Conservation (phyloP, 2,888 invertebrate species). For the Strigamia transsilvanica region DNA sequence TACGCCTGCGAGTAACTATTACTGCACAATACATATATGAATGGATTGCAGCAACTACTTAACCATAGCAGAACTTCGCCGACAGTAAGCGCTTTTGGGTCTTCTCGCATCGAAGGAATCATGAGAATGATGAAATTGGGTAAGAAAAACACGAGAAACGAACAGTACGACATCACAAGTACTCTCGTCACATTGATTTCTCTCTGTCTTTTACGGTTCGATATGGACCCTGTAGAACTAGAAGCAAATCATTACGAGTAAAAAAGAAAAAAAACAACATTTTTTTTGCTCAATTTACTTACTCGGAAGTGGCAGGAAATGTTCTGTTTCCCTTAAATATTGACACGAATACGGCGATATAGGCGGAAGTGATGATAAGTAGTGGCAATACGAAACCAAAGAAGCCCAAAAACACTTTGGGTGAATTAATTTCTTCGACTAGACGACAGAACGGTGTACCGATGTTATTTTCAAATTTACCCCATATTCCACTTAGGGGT, state of each 20-base stretch:
- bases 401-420: constrained; percentile 77
- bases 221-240: not conserved
- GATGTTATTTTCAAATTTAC: constrained; percentile 80
- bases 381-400: constrained; percentile 85
- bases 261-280: too few species aligned
- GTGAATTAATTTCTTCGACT: constrained; percentile 55
- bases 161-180: constrained; percentile 24
- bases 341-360: constrained; percentile 77
- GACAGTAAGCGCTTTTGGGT: constrained; percentile 17
- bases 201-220: not conserved
- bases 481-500: constrained; percentile 62
- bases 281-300: not conserved
- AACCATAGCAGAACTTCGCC: constrained; percentile 46
- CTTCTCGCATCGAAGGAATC: not conserved
- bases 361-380: constrained; percentile 82
- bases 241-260: not conserved
- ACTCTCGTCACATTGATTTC: constrained; percentile 21
- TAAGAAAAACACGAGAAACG: constrained; percentile 17
- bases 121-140: constrained; percentile 51
- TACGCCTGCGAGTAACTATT: constrained; percentile 34
- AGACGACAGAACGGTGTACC: constrained; percentile 80
- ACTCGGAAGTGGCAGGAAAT: not conserved
- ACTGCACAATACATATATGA: constrained; percentile 46
- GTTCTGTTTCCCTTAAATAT: not conserved
- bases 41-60: constrained; percentile 50